Evolutionary conservation across 1,140 invertebrate genomes (phyloP).

Genomic region (Formica selysi): DNA sequence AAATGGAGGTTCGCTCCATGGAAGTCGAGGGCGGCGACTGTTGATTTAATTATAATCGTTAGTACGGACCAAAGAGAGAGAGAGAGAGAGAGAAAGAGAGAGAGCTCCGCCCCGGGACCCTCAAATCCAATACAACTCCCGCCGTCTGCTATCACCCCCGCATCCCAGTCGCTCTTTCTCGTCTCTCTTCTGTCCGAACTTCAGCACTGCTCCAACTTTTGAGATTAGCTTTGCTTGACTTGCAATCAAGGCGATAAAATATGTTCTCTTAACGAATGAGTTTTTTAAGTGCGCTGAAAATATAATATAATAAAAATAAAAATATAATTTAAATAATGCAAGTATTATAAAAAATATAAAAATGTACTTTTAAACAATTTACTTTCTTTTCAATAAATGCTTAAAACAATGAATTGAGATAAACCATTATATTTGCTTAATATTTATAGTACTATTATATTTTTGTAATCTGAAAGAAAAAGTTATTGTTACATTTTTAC

Average conservation of each 20-base stretch:
- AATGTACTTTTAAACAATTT: neutral
- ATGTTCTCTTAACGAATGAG: neutral
- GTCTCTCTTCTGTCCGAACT: conserved; percentile 25
- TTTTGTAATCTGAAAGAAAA: neutral
- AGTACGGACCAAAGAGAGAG: conserved; percentile 71
- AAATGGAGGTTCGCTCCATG: conserved; percentile 78
- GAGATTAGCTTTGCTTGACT: conserved; percentile 3
- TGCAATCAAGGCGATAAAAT: neutral
- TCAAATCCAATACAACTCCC: conserved; percentile 83
- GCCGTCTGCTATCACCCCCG: conserved; percentile 69
- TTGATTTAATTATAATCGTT: conserved; percentile 86
- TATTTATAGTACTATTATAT: neutral
- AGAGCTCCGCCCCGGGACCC: conserved; percentile 81
- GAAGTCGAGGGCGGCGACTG: conserved; percentile 83
- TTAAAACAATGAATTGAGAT: neutral
- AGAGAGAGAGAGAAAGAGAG: too few relatives aligned
- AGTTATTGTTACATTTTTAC: neutral
- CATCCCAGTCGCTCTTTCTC: conserved; percentile 51
- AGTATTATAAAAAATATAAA: neutral
- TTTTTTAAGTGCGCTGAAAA: neutral
- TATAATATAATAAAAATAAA: neutral
- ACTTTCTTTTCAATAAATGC: neutral
- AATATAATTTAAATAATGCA: neutral
- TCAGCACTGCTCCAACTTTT: conserved; percentile 17
- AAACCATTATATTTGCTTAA: neutral